Conservation (phyloP, 2,888 invertebrate genomes). For the Odontocolon sp. region DNA sequence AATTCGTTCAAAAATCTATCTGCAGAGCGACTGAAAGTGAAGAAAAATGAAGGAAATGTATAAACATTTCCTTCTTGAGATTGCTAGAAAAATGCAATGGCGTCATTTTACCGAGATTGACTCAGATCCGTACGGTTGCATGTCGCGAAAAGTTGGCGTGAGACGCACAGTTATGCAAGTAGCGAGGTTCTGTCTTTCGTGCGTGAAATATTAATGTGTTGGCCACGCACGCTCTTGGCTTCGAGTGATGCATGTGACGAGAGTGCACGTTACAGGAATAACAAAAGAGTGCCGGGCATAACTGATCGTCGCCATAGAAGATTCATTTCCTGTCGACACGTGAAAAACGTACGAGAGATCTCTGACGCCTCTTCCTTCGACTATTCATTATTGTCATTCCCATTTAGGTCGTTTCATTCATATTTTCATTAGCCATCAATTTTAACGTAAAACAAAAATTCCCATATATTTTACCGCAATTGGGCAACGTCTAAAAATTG, state of each 20-base stretch:
- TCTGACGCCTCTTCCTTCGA: slow-evolving; percentile 19
- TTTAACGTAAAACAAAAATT: too few species aligned
- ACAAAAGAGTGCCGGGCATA: slow-evolving; percentile 45
- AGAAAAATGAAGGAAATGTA: too few species aligned
- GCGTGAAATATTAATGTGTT: slow-evolving; percentile 60
- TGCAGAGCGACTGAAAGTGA: too few species aligned
- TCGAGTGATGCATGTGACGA: background rate
- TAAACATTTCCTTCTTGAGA: too few species aligned
- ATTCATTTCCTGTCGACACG: slow-evolving; percentile 50
- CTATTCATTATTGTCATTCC: slow-evolving; percentile 7
- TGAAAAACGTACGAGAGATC: slow-evolving; percentile 36
- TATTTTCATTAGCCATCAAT: background rate
- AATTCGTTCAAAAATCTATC: too few species aligned
- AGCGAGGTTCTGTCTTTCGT: slow-evolving; percentile 48
- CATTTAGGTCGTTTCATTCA: slow-evolving; percentile 39
- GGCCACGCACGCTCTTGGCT: slow-evolving; percentile 25
- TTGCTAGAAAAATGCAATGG: too few species aligned
- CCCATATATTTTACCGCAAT: slow-evolving; percentile 4
- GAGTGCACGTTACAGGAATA: slow-evolving; percentile 36
- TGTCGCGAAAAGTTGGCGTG: slow-evolving; percentile 11
- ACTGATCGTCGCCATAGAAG: slow-evolving; percentile 53
- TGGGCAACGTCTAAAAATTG: slow-evolving; percentile 2
- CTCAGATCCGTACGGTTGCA: slow-evolving; percentile 45
- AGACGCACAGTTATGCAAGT: slow-evolving; percentile 60
- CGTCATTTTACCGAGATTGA: slow-evolving; percentile 22